A percentile compares a stretch with the other conserved stretches of the same genome.
Conservation (phyloP, 1,140 invertebrate genomes). For the Carposina sasakii region DNA sequence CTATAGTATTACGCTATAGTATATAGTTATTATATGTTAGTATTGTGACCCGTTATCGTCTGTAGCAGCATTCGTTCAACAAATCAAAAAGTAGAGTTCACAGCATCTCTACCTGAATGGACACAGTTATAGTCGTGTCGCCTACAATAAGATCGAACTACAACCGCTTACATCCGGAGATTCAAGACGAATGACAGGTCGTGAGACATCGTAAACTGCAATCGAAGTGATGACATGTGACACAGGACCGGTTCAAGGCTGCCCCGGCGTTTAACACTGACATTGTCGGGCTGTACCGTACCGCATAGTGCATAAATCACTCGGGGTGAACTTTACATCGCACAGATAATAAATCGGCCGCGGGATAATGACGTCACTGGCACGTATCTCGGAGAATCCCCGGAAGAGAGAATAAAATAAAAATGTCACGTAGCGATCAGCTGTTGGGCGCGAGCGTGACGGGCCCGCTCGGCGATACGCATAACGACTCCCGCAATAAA, state of each 20-base stretch:
- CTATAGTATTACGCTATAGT: no score
- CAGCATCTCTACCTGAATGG: no score
- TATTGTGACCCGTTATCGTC: no score
- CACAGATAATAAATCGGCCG: conserved; percentile 60
- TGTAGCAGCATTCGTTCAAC: no score
- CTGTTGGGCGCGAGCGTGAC: conserved; percentile 51
- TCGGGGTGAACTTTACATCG: conserved; percentile 42
- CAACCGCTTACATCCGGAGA: no score
- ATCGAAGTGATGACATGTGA: conserved; percentile 9
- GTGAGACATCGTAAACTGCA: conserved; percentile 4
- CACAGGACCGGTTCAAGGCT: conserved; percentile 31
- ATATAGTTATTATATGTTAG: no score
- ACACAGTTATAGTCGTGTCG: no score
- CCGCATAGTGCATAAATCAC: conserved; percentile 48
- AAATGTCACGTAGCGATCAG: conserved; percentile 72
- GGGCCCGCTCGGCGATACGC: conserved; percentile 52
- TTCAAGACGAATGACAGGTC: no score
- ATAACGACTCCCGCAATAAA: conserved; percentile 70
- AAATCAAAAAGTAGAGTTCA: no score
- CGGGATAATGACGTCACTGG: conserved; percentile 65
- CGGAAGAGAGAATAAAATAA: conserved; percentile 70
- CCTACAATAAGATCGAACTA: no score
- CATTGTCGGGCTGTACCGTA: conserved; percentile 29
- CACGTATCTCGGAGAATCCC: conserved; percentile 68
- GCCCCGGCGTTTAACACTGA: conserved; percentile 37